Conservation (phyloP, 2,888 invertebrate genomes). For the Loripinus fragilis region DNA sequence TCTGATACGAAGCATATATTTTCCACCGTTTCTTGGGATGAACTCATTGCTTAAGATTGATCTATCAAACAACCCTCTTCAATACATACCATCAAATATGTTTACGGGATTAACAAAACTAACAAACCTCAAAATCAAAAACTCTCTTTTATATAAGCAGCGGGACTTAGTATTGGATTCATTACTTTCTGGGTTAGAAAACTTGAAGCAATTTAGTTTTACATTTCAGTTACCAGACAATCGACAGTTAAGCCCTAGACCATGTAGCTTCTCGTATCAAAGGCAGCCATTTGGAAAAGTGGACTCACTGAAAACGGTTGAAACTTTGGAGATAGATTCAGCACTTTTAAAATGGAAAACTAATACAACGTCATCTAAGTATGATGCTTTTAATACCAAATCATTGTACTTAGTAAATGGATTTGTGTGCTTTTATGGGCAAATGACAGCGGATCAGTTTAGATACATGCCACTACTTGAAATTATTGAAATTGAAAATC, state of each 20-base stretch:
- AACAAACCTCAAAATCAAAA: background rate
- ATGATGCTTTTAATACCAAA: background rate
- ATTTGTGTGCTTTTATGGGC: background rate
- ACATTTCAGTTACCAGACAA: slow-evolving; percentile 25
- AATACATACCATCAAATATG: slow-evolving; percentile 1
- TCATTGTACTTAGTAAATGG: background rate
- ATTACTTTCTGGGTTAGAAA: background rate
- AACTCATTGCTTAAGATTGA: background rate
- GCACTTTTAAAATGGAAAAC: slow-evolving; percentile 11
- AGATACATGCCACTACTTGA: slow-evolving; percentile 22
- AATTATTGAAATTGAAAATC: background rate
- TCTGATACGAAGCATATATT: background rate
- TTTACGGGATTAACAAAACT: background rate
- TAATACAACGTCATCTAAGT: background rate
- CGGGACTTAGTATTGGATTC: slow-evolving; percentile 11
- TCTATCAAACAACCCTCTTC: slow-evolving; percentile 19
- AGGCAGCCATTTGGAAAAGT: slow-evolving; percentile 23
- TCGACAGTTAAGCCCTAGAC: slow-evolving; percentile 1
- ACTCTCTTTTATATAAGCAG: slow-evolving; percentile 21
- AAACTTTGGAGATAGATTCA: slow-evolving; percentile 20
- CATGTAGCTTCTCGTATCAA: background rate
- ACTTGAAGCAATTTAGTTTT: slow-evolving; percentile 4
- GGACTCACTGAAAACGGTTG: slow-evolving; percentile 1
- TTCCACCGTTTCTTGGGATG: slow-evolving; percentile 1
- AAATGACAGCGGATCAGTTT: background rate